Evolutionary conservation across 1,140 invertebrate genomes (phyloP), one percentile per base, ranked within the genome.

Genomic region (Camponotus vicinus): DNA sequence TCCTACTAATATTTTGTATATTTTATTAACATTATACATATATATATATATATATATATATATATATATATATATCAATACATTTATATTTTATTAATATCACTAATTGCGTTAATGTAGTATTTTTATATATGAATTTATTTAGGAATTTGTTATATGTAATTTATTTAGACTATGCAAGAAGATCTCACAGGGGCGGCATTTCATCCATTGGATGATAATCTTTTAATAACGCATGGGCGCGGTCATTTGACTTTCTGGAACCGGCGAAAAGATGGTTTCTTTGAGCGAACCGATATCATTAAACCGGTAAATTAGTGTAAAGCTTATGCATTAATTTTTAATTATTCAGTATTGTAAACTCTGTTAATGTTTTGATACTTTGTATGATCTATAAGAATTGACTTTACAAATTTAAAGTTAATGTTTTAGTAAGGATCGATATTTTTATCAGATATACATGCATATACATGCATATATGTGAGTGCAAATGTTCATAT

Each of bases 151-250:
- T 2, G 21, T 73, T 70, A 49, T 61, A 49, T 40, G 15, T 8
- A 32, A 49, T 79, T 52, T 55, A 49, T 69, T 79, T 92, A 98
- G 98, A 98, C 97, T 0, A 95, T 98, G 73, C 98, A 98, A 95
- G 98, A 99, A 93, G 98, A 98, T 90, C 94, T 99, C 27, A 97
- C 98, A 0, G 98, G 98, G 0, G 98, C 98, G 0, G 97, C 98
- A 4, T 99, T 99, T 94, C 98, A 99, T 95, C 98, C 98, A 0
- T 95, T 98, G 8, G 98, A 99, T 91, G 98, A 99, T 93, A 99
- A 99, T 95, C 96, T 98, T 15, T 96, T 99, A 71, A 98, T 99
- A 69, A 99, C 98, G 0, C 98, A 98, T 92, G 99, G 99, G 9
- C 98, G 98, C 92, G 98, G 98, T 6, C 98, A 99, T 94, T 95